phyloP scores from a whole-genome alignment of 2,113 vertebrate species.

The Pogonocichla stellata region DNA sequence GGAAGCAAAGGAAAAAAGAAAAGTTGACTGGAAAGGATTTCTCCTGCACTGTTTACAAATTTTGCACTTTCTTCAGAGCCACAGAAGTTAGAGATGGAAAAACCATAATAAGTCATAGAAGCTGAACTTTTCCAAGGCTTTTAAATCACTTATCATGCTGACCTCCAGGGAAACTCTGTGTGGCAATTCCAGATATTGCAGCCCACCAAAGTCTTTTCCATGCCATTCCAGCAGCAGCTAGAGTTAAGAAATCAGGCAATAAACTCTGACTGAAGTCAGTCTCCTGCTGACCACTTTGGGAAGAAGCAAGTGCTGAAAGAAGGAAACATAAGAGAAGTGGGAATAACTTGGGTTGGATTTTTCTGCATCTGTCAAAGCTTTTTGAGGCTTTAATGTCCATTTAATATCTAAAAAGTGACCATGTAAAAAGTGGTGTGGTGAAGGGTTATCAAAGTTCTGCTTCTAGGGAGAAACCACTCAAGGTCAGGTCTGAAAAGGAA shows the following conservation, averaged over 20 bases:
- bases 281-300: neutral
- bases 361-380: neutral
- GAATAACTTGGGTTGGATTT: neutral
- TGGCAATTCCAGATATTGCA: neutral
- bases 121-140: neutral
- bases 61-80: neutral
- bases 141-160: neutral
- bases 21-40: neutral
- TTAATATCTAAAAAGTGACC: neutral
- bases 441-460: neutral
- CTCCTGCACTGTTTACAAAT: slow-evolving; percentile 1
- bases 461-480: neutral
- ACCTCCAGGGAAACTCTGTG: neutral
- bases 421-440: neutral
- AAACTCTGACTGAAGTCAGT: neutral
- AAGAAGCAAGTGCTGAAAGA: neutral
- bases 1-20: neutral
- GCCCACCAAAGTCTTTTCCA: slow-evolving; percentile 23
- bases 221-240: neutral
- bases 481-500: neutral
- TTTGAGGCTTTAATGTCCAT: neutral
- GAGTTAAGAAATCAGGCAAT: neutral
- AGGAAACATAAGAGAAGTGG: neutral
- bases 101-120: neutral
- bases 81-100: slow-evolving; percentile 16